Base-by-base conservation (phyloP, 2,797 vertebrate species). In the Eulemur albifrons region DNA sequence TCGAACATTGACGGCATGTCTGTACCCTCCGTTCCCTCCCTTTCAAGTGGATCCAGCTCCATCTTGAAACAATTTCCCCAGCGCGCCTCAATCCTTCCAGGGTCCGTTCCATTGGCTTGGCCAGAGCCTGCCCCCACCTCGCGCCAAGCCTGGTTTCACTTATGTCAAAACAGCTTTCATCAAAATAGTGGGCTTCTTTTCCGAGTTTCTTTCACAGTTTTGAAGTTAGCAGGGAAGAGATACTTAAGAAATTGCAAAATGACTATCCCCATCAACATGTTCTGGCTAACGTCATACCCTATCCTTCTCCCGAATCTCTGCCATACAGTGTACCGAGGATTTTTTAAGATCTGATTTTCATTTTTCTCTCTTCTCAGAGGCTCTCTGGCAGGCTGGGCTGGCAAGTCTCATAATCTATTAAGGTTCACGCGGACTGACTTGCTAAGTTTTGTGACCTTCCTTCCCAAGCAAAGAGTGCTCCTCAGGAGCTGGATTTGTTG, bases 41-140 rank as follows among this genome's bases (percentile, higher is more conserved):
- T 97, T 97, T 97, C 95, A 96, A 97, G 94, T 18, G 25, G 94
- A 30, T 97, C 95, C 97, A 96, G 65, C 85, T 94, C 91, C 76
- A 89, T 96, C 97, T 97, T 97, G 91, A 97, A 97, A 63, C 76
- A 95, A 96, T 97, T 96, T 95, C 93, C 91, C 65, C n/a, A 69
- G 91, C 40, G 84, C 0, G n/a, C 57, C 63, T 95, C 96, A 80
- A 38, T 89, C 84, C 93, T 96, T 77, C 91, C 94, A 86, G n/a
- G 38, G 87, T 94, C 84, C 1, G 12, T 63, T 92, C 93, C n/a
- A 30, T 1, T 18, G 91, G 43, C 77, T 95, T 95, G 94, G 97
- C 96, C 79, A 18, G 40, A 88, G 86, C 23, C 67, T 14, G 52
- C 57, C 61, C 81, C 72, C 1, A 40, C 84, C 57, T 54, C 7